phyloP scores from a whole-genome alignment of 2,888 invertebrate genomes.

The Erpobdella octoculata region DNA sequence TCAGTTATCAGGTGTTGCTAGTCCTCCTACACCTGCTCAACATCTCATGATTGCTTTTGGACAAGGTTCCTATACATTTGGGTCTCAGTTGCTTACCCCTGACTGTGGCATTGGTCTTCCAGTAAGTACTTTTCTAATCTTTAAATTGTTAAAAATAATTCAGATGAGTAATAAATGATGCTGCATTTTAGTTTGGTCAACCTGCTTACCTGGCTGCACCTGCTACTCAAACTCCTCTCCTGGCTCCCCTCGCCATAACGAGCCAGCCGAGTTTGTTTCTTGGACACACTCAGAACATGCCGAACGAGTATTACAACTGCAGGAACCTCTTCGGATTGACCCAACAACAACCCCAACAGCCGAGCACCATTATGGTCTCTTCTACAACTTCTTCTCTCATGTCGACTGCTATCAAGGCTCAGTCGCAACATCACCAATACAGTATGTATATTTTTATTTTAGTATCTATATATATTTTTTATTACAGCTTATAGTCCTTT shows the following conservation, averaged over 20 bases:
- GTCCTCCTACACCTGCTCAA: conserved; percentile 25
- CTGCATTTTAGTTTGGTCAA: conserved; percentile 32
- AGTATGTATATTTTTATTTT: too few relatives aligned
- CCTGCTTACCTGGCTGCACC: conserved; percentile 30
- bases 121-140: conserved; percentile 20
- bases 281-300: conserved; percentile 18
- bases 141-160: too few relatives aligned
- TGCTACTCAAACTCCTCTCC: conserved; percentile 35
- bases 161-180: neutral
- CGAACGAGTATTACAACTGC: conserved; percentile 28
- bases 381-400: conserved; percentile 80
- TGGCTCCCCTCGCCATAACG: conserved; percentile 39
- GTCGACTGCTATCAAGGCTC: conserved; percentile 71
- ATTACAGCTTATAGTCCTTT: neutral
- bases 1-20: conserved; percentile 22
- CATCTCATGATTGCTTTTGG: conserved; percentile 32
- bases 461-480: neutral
- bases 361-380: conserved; percentile 70
- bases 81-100: conserved; percentile 15
- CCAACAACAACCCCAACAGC: conserved; percentile 30
- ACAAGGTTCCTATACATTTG: conserved; percentile 31
- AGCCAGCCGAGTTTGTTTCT: conserved; percentile 41
- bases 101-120: conserved; percentile 42
- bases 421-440: conserved; percentile 32
- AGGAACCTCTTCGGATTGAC: conserved; percentile 23